Evolutionary conservation across 23 tunicate genomes (phyloP).

Genomic region (Diplosoma virens): DNA sequence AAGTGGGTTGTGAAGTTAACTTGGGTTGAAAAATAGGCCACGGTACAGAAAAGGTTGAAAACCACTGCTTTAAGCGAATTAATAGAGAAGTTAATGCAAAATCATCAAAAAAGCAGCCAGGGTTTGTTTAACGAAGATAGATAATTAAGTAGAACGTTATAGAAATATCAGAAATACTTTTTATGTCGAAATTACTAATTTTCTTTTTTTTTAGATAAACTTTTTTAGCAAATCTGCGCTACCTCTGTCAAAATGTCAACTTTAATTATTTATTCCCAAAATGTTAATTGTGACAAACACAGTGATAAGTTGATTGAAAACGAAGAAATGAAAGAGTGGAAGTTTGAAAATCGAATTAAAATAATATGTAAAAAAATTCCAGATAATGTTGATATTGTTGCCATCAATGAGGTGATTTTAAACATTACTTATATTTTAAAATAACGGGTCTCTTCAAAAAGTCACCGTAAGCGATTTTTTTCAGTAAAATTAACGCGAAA

Average conservation of each 20-base stretch:
- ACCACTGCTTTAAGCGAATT: too few relatives aligned
- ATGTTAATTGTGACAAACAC: conserved; percentile 55
- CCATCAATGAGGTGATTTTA: conserved; percentile 31
- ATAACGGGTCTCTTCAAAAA: too few relatives aligned
- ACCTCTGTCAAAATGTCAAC: background rate
- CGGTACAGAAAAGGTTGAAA: too few relatives aligned
- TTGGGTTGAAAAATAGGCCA: too few relatives aligned
- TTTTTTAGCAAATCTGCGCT: too few relatives aligned
- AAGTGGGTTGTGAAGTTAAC: too few relatives aligned
- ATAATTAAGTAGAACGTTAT: background rate
- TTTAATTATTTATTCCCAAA: conserved; percentile 41
- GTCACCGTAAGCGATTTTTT: too few relatives aligned
- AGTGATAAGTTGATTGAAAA: conserved; percentile 17
- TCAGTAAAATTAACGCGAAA: too few relatives aligned
- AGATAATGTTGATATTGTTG: conserved; percentile 26
- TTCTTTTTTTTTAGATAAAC: background rate
- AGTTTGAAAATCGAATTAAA: conserved; percentile 6
- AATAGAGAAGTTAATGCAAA: too few relatives aligned
- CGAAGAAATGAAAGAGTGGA: conserved; percentile 14
- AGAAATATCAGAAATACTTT: background rate
- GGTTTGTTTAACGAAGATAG: too few relatives aligned
- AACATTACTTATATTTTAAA: background rate
- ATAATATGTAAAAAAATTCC: background rate
- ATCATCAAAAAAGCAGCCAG: too few relatives aligned
- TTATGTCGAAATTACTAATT: background rate